Base-by-base conservation (phyloP, 2,888 invertebrate species). In the Ceraclea dissimilis region DNA sequence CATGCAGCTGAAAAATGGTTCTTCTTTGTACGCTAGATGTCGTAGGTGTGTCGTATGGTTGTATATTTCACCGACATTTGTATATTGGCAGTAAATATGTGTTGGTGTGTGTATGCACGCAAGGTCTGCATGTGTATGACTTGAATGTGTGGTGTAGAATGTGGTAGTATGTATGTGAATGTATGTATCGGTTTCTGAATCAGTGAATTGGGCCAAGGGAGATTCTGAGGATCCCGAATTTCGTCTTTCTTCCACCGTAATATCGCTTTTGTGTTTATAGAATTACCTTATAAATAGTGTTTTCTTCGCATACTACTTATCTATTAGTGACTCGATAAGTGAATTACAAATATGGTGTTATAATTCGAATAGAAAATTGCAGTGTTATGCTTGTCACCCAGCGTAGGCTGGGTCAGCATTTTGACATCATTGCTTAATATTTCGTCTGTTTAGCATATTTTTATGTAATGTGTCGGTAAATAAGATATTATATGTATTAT, bases 371-470 rank as follows among this genome's bases (percentile, higher is more conserved):
- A n/a, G 39, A 39, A 39, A 39, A 39, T 39, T 50, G 53, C 21
- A 49, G 49, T 58, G 58, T 58, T 52, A 55, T 58, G 58, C 58
- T 49, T 58, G 58, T 58, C 58, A 58, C 58, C 52, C 49, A 39
- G 55, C 55, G 58, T 58, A 58, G 58, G 58, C 52, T 58, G 58
- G 58, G 58, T 55, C 58, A 46, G 52, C 52, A 22, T 52, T 54
- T 55, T 55, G 55, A 58, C 55, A 46, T 55, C 55, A 50, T 58
- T 50, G 48, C 43, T 44, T 33, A 56, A 49, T 52, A 51, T 48
- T 47, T 22, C 49, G 47, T 22, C 19, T 52, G 22, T 49, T 48
- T 31, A 22, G 34, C 39, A 33, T 53, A 44, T 44, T 49, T 50
- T 22, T 11, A 19, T 19, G 50, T 16, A 11, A 16, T 39, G 34